Evolutionary conservation across 2,113 vertebrate species (phyloP), one percentile per base, ranked within the genome.

Genomic region (Thryonomys swinderianus): DNA sequence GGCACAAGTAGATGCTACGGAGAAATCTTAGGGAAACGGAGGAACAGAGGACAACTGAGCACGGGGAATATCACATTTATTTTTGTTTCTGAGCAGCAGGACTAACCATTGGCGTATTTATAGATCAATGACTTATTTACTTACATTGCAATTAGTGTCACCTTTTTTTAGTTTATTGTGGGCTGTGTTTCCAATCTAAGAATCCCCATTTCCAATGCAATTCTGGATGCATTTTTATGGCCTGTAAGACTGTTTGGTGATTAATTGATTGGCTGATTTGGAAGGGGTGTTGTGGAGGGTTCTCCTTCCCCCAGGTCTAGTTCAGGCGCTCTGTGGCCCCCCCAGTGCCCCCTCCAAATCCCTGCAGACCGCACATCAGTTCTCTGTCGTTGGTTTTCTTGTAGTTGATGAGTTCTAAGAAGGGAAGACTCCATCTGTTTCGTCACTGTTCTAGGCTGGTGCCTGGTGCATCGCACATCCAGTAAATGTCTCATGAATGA

Each of bases 111-210:
- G 85, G 48, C 14, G 57, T 64, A 85, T 62, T 25, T 81, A 45
- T 79, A 71, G 51, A 53, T 88, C 59, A 8, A 90, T 85, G 18
- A 59, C 61, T 96, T 64, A 82, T 73, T 81, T 45, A 55, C 30
- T 40, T 86, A 71, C 6, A 25, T 48, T 91, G 2, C 86, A 88
- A 95, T 73, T 82, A 73, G 32, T 64, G 51, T 88, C 45, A 74
- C 40, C 16, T 42, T 93, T 92, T 20, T 90, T 55, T 53, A 7
- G 82, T 83, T 57, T 61, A 30, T 78, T 25, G 37, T 37, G 18
- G 42, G 42, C 37, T 12, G 84, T 93, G 37, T 87, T 91, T 95
- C 53, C 71, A n/a, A 91, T 69, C 18, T 73, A 89, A 91, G 74
- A 66, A 14, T 90, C 21, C 53, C 73, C 71, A 37, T 85, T 27